Conservation (phyloP, 2,888 invertebrate species). For the Acholoe squamosa region DNA sequence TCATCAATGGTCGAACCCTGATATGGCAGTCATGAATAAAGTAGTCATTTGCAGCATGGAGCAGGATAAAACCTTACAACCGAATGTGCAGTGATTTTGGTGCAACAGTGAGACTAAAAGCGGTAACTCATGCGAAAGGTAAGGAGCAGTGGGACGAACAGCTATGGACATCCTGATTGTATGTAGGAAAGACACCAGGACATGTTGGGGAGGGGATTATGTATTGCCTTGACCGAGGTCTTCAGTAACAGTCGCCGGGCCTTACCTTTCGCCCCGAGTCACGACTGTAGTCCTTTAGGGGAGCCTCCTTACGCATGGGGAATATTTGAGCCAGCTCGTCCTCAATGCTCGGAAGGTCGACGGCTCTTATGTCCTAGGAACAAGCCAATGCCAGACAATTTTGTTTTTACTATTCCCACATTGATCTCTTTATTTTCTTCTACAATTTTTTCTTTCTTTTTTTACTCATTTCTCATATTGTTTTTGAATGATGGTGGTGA, state of each 20-base stretch:
- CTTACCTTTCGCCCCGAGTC: slow-evolving; percentile 72
- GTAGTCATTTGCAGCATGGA: too few relatives aligned
- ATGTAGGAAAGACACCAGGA: too few relatives aligned
- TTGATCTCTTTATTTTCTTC: neutral
- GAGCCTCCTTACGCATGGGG: slow-evolving; percentile 73
- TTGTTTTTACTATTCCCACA: slow-evolving; percentile 34
- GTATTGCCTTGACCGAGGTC: neutral
- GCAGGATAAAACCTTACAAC: too few relatives aligned
- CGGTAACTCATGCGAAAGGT: too few relatives aligned
- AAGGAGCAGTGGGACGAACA: too few relatives aligned
- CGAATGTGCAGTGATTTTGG: too few relatives aligned
- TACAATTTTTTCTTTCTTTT: neutral
- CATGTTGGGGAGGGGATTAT: too few relatives aligned
- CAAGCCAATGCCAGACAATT: slow-evolving; percentile 32
- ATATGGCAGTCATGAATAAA: too few relatives aligned
- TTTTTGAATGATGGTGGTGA: too few relatives aligned
- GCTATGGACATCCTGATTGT: too few relatives aligned
- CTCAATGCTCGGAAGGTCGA: slow-evolving; percentile 80
- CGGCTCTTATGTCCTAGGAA: slow-evolving; percentile 68
- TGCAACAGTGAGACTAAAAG: too few relatives aligned
- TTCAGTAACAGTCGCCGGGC: neutral
- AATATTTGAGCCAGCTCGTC: slow-evolving; percentile 81
- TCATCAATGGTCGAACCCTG: too few relatives aligned
- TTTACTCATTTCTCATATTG: neutral
- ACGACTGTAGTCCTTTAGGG: slow-evolving; percentile 67